Conservation (phyloP, 2,797 vertebrate species). For the Cyprinodon diabolis region DNA sequence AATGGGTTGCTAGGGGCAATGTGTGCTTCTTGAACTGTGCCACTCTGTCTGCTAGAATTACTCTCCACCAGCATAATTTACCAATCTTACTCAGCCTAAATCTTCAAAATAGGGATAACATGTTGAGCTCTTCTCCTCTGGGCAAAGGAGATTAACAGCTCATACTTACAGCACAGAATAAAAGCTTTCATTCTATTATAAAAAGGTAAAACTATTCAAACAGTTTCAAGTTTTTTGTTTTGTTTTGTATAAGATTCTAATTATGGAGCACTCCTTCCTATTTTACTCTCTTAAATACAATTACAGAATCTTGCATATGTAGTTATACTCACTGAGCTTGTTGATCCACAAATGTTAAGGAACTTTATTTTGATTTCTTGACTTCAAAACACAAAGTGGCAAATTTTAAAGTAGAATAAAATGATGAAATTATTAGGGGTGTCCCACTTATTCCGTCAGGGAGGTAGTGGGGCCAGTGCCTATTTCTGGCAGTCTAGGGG, state of each 20-base stretch:
- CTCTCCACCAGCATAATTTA: slow-evolving; percentile 54
- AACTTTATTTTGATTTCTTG: background rate
- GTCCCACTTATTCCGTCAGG: too few species aligned
- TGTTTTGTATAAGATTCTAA: background rate
- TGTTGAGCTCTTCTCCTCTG: slow-evolving; percentile 34
- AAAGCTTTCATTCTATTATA: slow-evolving; percentile 13
- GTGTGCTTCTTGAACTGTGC: slow-evolving; percentile 52
- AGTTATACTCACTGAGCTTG: background rate
- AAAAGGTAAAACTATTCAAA: background rate
- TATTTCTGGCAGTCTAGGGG: too few species aligned
- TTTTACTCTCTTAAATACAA: background rate
- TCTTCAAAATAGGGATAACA: slow-evolving; percentile 51
- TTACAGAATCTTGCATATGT: background rate
- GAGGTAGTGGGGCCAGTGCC: too few species aligned
- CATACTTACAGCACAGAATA: slow-evolving; percentile 30
- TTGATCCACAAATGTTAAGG: background rate
- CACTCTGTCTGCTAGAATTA: slow-evolving; percentile 52
- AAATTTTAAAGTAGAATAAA: background rate
- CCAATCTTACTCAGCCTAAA: slow-evolving; percentile 53
- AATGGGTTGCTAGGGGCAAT: slow-evolving; percentile 63
- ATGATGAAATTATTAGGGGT: background rate
- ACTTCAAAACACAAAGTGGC: background rate
- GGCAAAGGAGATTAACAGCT: slow-evolving; percentile 26
- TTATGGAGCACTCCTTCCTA: background rate
- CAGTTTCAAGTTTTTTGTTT: background rate